Base-by-base conservation (phyloP, 2,113 vertebrate species). In the Erythrocebus patas region DNA sequence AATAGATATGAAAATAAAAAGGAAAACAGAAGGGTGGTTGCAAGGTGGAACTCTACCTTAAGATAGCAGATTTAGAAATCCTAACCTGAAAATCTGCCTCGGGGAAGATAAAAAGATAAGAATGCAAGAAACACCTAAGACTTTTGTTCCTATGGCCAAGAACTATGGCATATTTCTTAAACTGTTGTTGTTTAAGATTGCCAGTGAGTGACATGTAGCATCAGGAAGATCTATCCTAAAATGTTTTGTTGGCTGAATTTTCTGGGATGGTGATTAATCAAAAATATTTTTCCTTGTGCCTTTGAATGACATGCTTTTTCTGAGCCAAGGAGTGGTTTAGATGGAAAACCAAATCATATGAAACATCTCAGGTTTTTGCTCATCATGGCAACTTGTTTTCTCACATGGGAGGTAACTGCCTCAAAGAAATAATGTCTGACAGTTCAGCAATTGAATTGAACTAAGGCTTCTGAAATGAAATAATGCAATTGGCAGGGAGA, bases 191-290 rank as follows among this genome's bases (percentile, higher is more conserved):
- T 17, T 94, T 89, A 48, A 78, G 68, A 59, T 87, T 91, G 64
- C 38, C 55, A 95, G 0, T 2, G 12, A 93, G 23, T 40, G 43
- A 64, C 43, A 73, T 76, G 32, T 32, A 93, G 38, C 17, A 48
- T 81, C 2, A 0, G 27, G 22, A 82, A 79, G 72, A 75, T 32
- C n/a, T 80, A 75, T n/a, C 57, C 61, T 75, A 79, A 84, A 79
- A 84, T 38, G 32, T 50, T 91, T 93, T 45, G 30, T 57, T 87
- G 85, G 22, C 30, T 80, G n/a, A 78, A 59, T 90, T 93, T 73
- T 68, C 70, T 88, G 64, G 55, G 43, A 88, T 79, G 16, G 25
- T 95, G 87, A 96, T 84, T 50, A 96, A 86, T 93, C 48, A 82
- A 90, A 90, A 91, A 93, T 91, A 90, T 32, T 95, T 91, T 82